A percentile compares a stretch with the other conserved stretches of the same genome.
phyloP scores from a whole-genome alignment of 2,797 vertebrate species.

The Enteromius unitaeniatus region DNA sequence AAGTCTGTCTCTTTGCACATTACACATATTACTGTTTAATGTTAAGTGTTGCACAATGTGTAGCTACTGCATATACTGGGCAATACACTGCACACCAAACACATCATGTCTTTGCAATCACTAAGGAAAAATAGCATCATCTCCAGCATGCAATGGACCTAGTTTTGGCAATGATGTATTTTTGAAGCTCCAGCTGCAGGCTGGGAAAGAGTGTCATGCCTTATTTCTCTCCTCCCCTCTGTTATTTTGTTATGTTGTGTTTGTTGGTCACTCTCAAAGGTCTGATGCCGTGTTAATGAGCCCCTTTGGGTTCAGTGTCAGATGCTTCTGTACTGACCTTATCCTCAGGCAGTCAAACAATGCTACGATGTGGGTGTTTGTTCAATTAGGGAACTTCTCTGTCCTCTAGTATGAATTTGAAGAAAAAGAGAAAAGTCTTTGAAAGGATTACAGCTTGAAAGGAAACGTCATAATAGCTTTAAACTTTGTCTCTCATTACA shows the following conservation, averaged over 20 bases:
- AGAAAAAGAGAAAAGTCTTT: not conserved
- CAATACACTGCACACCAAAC: not conserved
- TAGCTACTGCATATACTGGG: not conserved
- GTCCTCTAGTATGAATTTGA: not conserved
- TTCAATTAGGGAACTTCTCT: slow-evolving; percentile 11
- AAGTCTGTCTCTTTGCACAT: not conserved
- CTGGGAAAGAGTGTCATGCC: slow-evolving; percentile 7
- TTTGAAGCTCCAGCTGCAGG: slow-evolving; percentile 23
- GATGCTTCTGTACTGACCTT: slow-evolving; percentile 31
- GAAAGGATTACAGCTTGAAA: not conserved
- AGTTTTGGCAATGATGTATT: slow-evolving; percentile 13
- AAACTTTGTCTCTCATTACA: not conserved
- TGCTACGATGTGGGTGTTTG: slow-evolving; percentile 1
- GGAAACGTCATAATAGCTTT: not conserved
- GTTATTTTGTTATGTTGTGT: slow-evolving; percentile 28
- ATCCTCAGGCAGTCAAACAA: slow-evolving; percentile 36
- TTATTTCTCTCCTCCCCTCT: not conserved
- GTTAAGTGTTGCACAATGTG: not conserved
- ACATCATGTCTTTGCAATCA: not conserved
- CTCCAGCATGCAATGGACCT: not conserved
- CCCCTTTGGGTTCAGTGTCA: slow-evolving; percentile 53
- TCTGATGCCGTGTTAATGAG: slow-evolving; percentile 63
- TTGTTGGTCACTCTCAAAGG: slow-evolving; percentile 25
- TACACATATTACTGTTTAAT: not conserved
- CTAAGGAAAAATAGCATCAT: not conserved